Percentiles rank a stretch among this genome's conserved stretches.
Evolutionary conservation across 1,140 invertebrate species (phyloP).

Genomic region (Globodera ellingtonae): DNA sequence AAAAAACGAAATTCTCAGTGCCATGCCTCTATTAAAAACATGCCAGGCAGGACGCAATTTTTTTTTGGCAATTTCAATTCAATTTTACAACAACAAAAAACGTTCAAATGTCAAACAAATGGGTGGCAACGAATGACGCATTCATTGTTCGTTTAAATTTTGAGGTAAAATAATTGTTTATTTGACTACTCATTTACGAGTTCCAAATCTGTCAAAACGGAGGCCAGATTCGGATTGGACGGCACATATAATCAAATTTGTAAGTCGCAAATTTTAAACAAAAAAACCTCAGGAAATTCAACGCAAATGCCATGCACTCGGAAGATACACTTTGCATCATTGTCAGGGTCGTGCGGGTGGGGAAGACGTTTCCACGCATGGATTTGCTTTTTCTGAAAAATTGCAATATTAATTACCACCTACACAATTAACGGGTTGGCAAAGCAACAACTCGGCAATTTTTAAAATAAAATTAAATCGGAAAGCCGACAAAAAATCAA

Average conservation of each 20-base stretch:
- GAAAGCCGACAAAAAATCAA: too few relatives aligned
- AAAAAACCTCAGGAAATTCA: slow-evolving; percentile 28
- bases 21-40: too few relatives aligned
- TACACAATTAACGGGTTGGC: background rate
- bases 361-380: slow-evolving; percentile 8
- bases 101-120: background rate
- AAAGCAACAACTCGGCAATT: too few relatives aligned
- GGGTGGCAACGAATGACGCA: too few relatives aligned
- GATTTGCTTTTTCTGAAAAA: background rate
- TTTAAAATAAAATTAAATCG: too few relatives aligned
- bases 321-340: slow-evolving; percentile 32
- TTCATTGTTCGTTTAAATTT: too few relatives aligned
- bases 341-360: background rate
- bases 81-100: background rate
- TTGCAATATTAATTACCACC: background rate
- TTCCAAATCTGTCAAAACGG: too few relatives aligned
- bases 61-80: too few relatives aligned
- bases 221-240: background rate
- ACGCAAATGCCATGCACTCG: slow-evolving; percentile 30
- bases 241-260: background rate
- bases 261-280: background rate
- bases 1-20: too few relatives aligned
- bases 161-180: too few relatives aligned
- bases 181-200: too few relatives aligned
- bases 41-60: too few relatives aligned